Evolutionary conservation across 1,140 invertebrate genomes (phyloP).

Genomic region (Pseudoatta argentina): DNA sequence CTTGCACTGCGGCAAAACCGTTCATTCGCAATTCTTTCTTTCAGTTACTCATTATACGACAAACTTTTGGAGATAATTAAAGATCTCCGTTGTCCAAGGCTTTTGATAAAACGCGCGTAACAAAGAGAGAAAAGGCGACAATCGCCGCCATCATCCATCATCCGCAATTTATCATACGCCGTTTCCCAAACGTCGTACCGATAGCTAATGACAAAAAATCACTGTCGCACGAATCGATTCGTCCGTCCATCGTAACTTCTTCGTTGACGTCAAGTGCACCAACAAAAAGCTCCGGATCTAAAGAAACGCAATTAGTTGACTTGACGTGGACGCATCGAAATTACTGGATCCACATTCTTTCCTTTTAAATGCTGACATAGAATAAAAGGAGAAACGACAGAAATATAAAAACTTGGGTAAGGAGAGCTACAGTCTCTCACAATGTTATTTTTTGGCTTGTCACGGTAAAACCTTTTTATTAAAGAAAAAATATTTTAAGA

Average conservation of each 20-base stretch:
- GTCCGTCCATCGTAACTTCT: constrained; percentile 17
- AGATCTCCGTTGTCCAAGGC: constrained; percentile 22
- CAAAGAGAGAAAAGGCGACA: constrained; percentile 7
- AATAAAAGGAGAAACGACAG: background rate
- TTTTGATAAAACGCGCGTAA: background rate
- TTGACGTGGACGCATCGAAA: constrained; percentile 38
- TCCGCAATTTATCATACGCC: constrained; percentile 51
- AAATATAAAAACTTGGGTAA: constrained; percentile 10
- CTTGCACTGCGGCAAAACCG: background rate
- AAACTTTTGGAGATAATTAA: constrained; percentile 51
- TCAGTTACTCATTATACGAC: constrained; percentile 25
- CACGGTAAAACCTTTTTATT: background rate
- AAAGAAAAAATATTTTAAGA: constrained; percentile 34
- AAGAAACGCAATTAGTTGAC: constrained; percentile 56
- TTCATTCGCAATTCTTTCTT: constrained; percentile 12
- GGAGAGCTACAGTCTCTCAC: background rate
- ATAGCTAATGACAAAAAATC: constrained; percentile 61
- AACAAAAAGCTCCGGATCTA: constrained; percentile 14
- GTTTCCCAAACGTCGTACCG: background rate
- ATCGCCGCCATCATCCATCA: constrained; percentile 43
- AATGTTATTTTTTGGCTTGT: background rate
- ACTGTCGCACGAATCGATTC: constrained; percentile 48
- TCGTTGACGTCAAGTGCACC: background rate
- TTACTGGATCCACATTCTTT: constrained; percentile 29
- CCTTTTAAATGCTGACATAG: background rate